A percentile compares a stretch with the other conserved stretches of the same genome.
phyloP scores from a whole-genome alignment of 2,888 invertebrate species.

The Agrilus mali region DNA sequence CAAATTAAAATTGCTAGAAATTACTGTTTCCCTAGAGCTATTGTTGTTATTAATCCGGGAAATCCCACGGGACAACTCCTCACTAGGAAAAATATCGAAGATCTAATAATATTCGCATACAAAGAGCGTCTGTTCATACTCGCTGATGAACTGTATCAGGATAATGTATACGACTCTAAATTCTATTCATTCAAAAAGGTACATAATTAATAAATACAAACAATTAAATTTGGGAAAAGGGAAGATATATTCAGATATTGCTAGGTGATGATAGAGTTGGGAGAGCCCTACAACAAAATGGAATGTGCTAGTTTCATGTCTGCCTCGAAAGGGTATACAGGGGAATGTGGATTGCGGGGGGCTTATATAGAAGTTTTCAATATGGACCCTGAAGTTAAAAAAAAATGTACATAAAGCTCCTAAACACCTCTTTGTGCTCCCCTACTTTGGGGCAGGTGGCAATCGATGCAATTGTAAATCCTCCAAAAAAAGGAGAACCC shows the following conservation, averaged over 20 bases:
- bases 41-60: constrained; percentile 68
- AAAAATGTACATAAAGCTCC: constrained; percentile 49
- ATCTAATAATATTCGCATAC: constrained; percentile 57
- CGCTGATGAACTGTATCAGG: constrained; percentile 61
- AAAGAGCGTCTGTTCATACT: constrained; percentile 52
- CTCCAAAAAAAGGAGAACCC: constrained; percentile 54
- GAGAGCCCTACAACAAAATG: constrained; percentile 47
- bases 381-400: constrained; percentile 50
- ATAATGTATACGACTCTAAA: constrained; percentile 55
- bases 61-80: constrained; percentile 64
- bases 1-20: constrained; percentile 40
- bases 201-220: too few relatives aligned
- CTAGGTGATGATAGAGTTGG: constrained; percentile 48
- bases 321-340: constrained; percentile 53
- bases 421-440: constrained; percentile 61
- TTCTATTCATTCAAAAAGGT: constrained; percentile 58
- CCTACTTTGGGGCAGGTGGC: constrained; percentile 56
- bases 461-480: constrained; percentile 60
- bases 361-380: constrained; percentile 61
- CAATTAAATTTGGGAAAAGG: too few relatives aligned
- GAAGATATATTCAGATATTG: too few relatives aligned
- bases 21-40: constrained; percentile 45
- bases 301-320: constrained; percentile 66
- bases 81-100: constrained; percentile 51
- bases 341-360: constrained; percentile 53